Evolutionary conservation across 2,888 invertebrate species (phyloP).

Genomic region (Argynnis bischoffii): DNA sequence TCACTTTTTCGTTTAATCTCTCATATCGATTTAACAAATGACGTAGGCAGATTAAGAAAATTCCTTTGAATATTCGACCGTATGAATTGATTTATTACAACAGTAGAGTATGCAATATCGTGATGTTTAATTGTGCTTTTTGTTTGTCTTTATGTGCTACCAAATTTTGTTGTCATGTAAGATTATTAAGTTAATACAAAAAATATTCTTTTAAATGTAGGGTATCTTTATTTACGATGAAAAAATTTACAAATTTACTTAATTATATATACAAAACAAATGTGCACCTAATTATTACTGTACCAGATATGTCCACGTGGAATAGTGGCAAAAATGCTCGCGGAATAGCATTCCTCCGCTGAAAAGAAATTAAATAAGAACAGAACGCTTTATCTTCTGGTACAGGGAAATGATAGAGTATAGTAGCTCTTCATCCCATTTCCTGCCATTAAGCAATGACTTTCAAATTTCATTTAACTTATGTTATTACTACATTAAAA

Average conservation of each 20-base stretch:
- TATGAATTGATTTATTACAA: neutral
- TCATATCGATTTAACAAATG: constrained; percentile 1
- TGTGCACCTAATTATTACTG: too few species aligned
- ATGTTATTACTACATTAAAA: too few species aligned
- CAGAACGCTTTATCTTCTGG: too few species aligned
- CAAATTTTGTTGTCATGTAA: neutral
- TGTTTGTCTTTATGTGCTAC: neutral
- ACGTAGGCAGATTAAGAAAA: constrained; percentile 2
- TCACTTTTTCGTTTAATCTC: neutral
- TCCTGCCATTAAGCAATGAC: too few species aligned
- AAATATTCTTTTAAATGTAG: neutral
- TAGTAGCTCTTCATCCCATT: too few species aligned
- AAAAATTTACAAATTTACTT: neutral
- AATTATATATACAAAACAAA: too few species aligned
- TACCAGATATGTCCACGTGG: too few species aligned
- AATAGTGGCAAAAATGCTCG: too few species aligned
- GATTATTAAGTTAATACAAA: neutral
- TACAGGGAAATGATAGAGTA: too few species aligned
- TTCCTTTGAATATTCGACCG: neutral
- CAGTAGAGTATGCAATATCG: neutral
- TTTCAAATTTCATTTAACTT: too few species aligned
- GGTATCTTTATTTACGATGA: neutral
- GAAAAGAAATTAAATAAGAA: too few species aligned
- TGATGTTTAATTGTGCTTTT: constrained; percentile 1
- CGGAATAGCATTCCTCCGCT: too few species aligned